Conservation (phyloP, 2,797 vertebrate genomes). For the Oophaga sylvatica region DNA sequence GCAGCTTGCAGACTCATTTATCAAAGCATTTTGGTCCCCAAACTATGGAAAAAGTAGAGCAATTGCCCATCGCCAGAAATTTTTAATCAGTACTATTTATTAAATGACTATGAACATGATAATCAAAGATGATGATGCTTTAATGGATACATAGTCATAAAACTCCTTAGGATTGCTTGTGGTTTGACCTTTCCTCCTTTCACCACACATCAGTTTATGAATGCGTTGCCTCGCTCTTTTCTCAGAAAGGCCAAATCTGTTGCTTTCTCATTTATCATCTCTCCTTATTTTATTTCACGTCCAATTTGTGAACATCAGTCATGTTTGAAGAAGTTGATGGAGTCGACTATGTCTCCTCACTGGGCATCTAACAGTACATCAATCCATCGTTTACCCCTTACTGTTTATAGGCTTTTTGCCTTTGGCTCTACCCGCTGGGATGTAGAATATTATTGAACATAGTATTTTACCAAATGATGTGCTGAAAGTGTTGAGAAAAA, state of each 20-base stretch:
- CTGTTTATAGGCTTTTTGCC: conserved; percentile 26
- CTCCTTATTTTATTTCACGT: conserved; percentile 8
- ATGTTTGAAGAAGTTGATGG: conserved; percentile 14
- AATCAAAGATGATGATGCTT: conserved; percentile 26
- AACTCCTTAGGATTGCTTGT: conserved; percentile 10
- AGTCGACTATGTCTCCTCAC: neutral
- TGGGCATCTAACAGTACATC: conserved; percentile 28
- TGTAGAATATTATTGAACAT: conserved; percentile 14
- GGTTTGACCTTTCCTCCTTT: conserved; percentile 42
- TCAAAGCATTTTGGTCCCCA: conserved; percentile 44
- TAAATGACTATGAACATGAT: neutral
- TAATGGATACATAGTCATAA: conserved; percentile 21
- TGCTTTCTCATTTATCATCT: conserved; percentile 30
- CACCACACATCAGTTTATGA: conserved; percentile 28
- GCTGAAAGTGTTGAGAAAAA: neutral
- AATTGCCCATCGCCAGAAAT: neutral
- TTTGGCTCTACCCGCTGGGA: conserved; percentile 18
- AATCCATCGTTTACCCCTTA: conserved; percentile 29
- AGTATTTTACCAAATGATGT: neutral
- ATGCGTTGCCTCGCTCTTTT: conserved; percentile 14
- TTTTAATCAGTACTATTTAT: conserved; percentile 10
- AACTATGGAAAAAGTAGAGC: conserved; percentile 24
- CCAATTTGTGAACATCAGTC: conserved; percentile 1
- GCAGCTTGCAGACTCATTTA: conserved; percentile 49
- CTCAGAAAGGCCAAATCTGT: conserved; percentile 14